A percentile compares a stretch with the other conserved stretches of the same genome.
These are phyloP conservation scores for Protonibea diacanthus DNA, from an alignment of 2,797 vertebrate genomes.

Conservation along the genomic window DNA sequence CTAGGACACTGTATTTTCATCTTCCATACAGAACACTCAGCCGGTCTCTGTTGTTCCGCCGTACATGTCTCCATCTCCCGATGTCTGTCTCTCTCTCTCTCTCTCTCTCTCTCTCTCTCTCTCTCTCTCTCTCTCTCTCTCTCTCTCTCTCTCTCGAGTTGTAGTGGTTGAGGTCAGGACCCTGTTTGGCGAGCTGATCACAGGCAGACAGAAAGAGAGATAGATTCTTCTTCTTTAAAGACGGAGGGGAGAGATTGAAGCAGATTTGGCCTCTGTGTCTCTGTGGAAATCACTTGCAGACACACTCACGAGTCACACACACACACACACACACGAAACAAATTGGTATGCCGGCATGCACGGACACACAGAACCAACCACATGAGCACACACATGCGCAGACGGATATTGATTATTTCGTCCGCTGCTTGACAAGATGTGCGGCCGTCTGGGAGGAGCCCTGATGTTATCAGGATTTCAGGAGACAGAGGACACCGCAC, in stretches of 20 bases:
- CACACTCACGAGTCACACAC: slow-evolving; percentile 16
- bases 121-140: background rate
- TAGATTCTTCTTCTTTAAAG: slow-evolving; percentile 12
- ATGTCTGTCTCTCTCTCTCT: too few relatives aligned
- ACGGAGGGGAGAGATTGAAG: slow-evolving; percentile 18
- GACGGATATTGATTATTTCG: slow-evolving; percentile 63
- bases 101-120: background rate
- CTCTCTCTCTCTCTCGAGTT: background rate
- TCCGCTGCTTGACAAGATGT: slow-evolving; percentile 42
- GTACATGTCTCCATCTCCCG: background rate
- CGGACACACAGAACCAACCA: slow-evolving; percentile 20
- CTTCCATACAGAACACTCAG: background rate
- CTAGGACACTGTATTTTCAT: slow-evolving; percentile 8
- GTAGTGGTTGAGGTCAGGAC: background rate
- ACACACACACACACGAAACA: background rate
- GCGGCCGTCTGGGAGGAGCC: slow-evolving; percentile 42
- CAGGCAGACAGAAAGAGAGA: slow-evolving; percentile 6
- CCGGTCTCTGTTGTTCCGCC: background rate
- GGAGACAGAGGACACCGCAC: slow-evolving; percentile 34
- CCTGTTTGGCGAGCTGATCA: slow-evolving; percentile 19
- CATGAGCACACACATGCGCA: background rate
- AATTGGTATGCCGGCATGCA: slow-evolving; percentile 37
- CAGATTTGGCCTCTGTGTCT: slow-evolving; percentile 30
- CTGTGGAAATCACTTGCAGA: slow-evolving; percentile 41
- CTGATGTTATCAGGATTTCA: slow-evolving; percentile 52